Base-by-base conservation (phyloP, 2,888 invertebrate genomes). In the Tiphia femorata region DNA sequence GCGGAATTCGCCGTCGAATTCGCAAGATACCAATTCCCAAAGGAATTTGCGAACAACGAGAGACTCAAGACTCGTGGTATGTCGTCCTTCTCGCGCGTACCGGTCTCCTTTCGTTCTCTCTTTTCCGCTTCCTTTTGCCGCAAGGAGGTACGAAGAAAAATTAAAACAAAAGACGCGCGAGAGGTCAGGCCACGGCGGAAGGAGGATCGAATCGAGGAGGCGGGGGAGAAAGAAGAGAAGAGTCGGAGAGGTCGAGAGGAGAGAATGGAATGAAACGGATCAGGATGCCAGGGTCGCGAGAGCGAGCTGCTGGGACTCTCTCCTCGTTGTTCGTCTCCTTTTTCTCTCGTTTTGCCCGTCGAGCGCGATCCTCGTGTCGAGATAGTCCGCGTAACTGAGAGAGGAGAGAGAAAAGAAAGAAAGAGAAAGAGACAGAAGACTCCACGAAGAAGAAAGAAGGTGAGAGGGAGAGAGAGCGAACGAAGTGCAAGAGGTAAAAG, bases 281-380 rank as follows among this genome's bases (percentile, higher is more conserved):
- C 20, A 27, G 19, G 25, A 33, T 35, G 25, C 46, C 42, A 35
- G 56, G 53, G 53, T 62, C 57, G 52, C 52, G 44, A 40, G 50
- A 8, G 17, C 30, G 43, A 30, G 20, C 29, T 12, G 29, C 29
- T 16, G 14, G 3, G 4, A 12, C 14, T 16, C 14, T 12, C 19
- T 29, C 30, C 17, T 25, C 14, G 5, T 3, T 42, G 16, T 10
- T 4, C 10, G 7, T 27, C 16, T 23, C 17, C 27, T 17, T 25
- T 23, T 25, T 16, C n/a, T 27, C 17, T 20, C 30, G 12, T 8
- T 44, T 44, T 30, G 16, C 19, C 30, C 20, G 30, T 17, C 6
- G 27, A 5, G 43, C 17, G 30, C 30, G 43, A 44, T 44, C 19
- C 23, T 16, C 30, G 30, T 29, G 29, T 16, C 8, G 40, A 49